Base-by-base conservation (phyloP, 2,797 vertebrate species). In the Heliangelus exortis region DNA sequence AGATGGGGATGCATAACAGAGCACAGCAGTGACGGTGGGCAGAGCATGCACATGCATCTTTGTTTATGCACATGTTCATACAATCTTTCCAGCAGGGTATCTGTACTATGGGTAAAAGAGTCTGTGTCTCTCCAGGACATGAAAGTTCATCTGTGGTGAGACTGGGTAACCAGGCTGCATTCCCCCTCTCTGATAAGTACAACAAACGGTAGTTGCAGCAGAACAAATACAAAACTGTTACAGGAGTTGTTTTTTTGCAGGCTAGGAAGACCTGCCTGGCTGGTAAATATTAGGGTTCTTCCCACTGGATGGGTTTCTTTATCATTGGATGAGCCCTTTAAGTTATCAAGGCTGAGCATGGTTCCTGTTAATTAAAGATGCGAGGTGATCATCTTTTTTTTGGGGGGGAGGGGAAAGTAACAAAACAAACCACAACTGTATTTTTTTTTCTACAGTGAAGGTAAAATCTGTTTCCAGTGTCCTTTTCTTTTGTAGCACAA, bases 1-100 rank as follows among this genome's bases (percentile, higher is more conserved):
- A 66, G 34, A 12, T n/a, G 16, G 53, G n/a, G 69, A 31, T 17
- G 13, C 10, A 1, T 3, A 6, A 23, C 39, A 9, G 48, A 61
- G 59, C 54, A 15, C 26, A 21, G 45, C 18, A 41, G 39, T 41
- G 39, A 41, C 41, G 78, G 13, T 47, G 67, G 58, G 59, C 69
- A 65, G 47, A 20, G 12, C 41, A 1, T 3, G 11, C 26, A 1
- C 41, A 1, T 3, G 9, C 26, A 1, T 7, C 9, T 57, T 28
- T 59, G 33, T 59, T 19, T 7, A 1, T 7, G 51, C 36, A 5
- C 8, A 9, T 12, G 2, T 69, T 55, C 43, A 8, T 22, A 16
- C 54, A 31, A 6, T 25, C 36, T 4, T 33, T 13, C 29, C 41
- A 26, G 0, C 53, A 21, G 29, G 9, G 4, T 47, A 4, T 33